These are phyloP conservation scores for Periophthalmus modestus DNA, from an alignment of 2,113 vertebrate species.

Conservation along the genomic window DNA sequence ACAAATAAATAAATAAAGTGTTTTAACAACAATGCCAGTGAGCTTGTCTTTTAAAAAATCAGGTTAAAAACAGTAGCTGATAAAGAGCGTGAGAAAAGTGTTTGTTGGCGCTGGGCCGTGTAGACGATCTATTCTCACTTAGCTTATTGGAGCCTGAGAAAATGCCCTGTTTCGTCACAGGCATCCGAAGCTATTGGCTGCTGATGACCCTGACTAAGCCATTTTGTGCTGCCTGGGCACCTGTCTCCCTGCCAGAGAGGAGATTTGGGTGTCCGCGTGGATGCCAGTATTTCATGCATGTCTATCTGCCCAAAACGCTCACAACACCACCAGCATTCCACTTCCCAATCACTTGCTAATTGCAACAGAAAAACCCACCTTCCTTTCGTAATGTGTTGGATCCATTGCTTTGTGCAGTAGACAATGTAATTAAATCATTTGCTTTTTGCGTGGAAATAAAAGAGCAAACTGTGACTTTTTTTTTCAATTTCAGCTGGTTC, in stretches of 20 bases:
- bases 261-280: constrained; percentile 62
- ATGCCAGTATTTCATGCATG: constrained; percentile 65
- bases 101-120: constrained; percentile 33
- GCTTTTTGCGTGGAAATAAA: constrained; percentile 44
- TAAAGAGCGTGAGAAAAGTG: constrained; percentile 51
- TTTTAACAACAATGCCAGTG: not conserved
- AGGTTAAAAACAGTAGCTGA: constrained; percentile 43
- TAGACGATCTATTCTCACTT: constrained; percentile 54
- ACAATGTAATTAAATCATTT: constrained; percentile 49
- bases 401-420: constrained; percentile 40
- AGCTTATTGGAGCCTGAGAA: constrained; percentile 62
- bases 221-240: constrained; percentile 69
- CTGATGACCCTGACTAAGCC: constrained; percentile 73
- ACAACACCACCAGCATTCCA: constrained; percentile 24
- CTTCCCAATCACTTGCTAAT: constrained; percentile 58
- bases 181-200: constrained; percentile 62
- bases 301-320: constrained; percentile 44
- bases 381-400: constrained; percentile 42
- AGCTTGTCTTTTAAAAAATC: constrained; percentile 19
- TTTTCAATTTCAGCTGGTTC: constrained; percentile 39
- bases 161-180: constrained; percentile 61
- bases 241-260: constrained; percentile 51
- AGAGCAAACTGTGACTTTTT: constrained; percentile 28
- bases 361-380: constrained; percentile 42
- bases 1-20: not conserved